Percentiles rank a stretch among this genome's conserved stretches.
phyloP scores from a whole-genome alignment of 2,888 invertebrate genomes.

The Clanis bilineata region DNA sequence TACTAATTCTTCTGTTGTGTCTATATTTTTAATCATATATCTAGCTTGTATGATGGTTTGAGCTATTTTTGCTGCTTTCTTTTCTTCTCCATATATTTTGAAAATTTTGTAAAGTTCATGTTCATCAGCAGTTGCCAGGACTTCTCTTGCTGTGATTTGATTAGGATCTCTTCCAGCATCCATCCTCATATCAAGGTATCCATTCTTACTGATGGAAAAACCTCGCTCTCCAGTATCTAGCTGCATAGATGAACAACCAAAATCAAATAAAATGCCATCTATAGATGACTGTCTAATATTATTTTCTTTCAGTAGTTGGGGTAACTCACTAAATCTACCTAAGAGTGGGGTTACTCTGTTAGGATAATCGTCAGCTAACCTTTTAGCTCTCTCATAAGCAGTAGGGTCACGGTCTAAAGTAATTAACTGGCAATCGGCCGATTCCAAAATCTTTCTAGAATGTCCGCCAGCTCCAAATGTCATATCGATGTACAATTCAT shows the following conservation, averaged over 20 bases:
- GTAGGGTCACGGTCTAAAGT: slow-evolving; percentile 94
- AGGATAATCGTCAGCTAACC: slow-evolving; percentile 85
- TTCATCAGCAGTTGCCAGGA: slow-evolving; percentile 90
- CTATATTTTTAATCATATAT: slow-evolving; percentile 87
- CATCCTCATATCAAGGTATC: slow-evolving; percentile 98
- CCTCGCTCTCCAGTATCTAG: slow-evolving; percentile 91
- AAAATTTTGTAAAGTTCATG: slow-evolving; percentile 90
- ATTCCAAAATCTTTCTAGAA: slow-evolving; percentile 86
- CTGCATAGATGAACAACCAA: slow-evolving; percentile 98
- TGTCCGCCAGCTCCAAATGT: slow-evolving; percentile 98
- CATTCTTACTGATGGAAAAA: slow-evolving; percentile 92
- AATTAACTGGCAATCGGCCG: slow-evolving; percentile 85
- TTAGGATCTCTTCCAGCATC: slow-evolving; percentile 87
- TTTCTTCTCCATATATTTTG: slow-evolving; percentile 96
- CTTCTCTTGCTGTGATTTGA: slow-evolving; percentile 92
- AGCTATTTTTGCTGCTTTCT: slow-evolving; percentile 92
- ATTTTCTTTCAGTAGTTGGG: slow-evolving; percentile 82
- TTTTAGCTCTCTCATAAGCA: slow-evolving; percentile 86
- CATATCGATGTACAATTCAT: slow-evolving; percentile 92
- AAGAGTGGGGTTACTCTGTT: slow-evolving; percentile 89
- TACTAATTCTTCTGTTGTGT: slow-evolving; percentile 92
- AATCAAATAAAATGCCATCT: slow-evolving; percentile 95
- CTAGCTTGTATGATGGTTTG: slow-evolving; percentile 93
- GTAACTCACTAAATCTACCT: slow-evolving; percentile 94
- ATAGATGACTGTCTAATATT: slow-evolving; percentile 85